Evolutionary conservation across 1,140 invertebrate genomes (phyloP), one percentile per base, ranked within the genome.

Genomic region (Lasioglossum albipes): DNA sequence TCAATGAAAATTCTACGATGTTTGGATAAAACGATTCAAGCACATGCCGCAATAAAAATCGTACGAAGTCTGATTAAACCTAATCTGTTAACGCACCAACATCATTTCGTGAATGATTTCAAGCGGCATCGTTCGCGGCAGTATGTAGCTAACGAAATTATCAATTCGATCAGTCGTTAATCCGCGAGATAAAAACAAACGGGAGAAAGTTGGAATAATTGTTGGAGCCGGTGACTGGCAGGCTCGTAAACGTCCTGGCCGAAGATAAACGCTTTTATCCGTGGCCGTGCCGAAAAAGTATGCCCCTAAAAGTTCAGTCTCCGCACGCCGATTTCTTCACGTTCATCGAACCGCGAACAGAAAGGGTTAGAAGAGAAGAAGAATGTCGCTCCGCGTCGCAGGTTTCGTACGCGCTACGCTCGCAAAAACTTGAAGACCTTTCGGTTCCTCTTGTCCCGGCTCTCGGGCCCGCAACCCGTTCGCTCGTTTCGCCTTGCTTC

Each of bases 371-470:
- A 62, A 79, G 76, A 73, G 77, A 71, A 74, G 64, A 82, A 82
- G 81, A 82, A 82, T 82, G 81, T 82, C 69, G 81, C 64, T 69
- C 76, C 27, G 69, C 70, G 77, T 71, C 54, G 59, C 71, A 54
- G 77, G 64, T 83, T 83, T 83, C 77, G 81, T 80, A 75, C 49
- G 49, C 18, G 42, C 18, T 20, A 20, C 3, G n/a, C 57, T 20
- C n/a, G 65, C 77, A 83, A 83, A 83, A 83, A 83, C 81, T 83
- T 83, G 81, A 80, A 83, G 78, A 83, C 81, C 81, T 80, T 83
- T 65, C 74, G 70, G 81, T 80, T 66, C 66, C 78, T 75, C 69
- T 67, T 78, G 75, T 67, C 80, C n/a, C 20, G 49, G 9, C 79
- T 22, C 52, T 45, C 45, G 45, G n/a, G 9, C 66, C 31, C 36